Evolutionary conservation across 2,113 vertebrate species (phyloP).

Genomic region (Bos javanicus): DNA sequence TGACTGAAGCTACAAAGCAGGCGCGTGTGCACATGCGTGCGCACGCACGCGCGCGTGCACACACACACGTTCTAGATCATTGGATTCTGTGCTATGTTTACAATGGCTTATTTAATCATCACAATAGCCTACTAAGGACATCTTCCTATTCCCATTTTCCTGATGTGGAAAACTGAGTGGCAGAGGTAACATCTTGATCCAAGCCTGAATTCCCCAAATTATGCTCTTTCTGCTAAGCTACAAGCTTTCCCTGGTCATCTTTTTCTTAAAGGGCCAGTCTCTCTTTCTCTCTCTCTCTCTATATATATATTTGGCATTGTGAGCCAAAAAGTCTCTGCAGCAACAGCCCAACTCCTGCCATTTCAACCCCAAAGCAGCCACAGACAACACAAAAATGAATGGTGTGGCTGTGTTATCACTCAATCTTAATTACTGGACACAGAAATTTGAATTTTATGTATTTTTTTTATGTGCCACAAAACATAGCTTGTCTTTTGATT

Average conservation of each 20-base stretch:
- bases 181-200: neutral
- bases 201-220: neutral
- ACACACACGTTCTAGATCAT: neutral
- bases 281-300: too few species aligned
- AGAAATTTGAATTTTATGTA: neutral
- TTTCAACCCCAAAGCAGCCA: neutral
- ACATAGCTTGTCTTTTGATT: neutral
- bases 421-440: neutral
- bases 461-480: neutral
- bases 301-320: neutral
- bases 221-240: neutral
- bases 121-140: too few species aligned
- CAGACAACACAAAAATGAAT: neutral
- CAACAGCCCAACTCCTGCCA: neutral
- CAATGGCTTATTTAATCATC: neutral
- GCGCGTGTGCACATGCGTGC: fast-evolving
- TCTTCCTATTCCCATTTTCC: neutral
- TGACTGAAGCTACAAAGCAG: neutral
- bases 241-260: neutral
- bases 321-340: neutral
- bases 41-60: fast-evolving
- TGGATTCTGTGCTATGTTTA: neutral
- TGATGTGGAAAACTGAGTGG: neutral
- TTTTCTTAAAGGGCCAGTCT: neutral
- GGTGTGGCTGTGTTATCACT: neutral